phyloP scores from a whole-genome alignment of 2,797 vertebrate genomes.

The Phalanger gymnotis region DNA sequence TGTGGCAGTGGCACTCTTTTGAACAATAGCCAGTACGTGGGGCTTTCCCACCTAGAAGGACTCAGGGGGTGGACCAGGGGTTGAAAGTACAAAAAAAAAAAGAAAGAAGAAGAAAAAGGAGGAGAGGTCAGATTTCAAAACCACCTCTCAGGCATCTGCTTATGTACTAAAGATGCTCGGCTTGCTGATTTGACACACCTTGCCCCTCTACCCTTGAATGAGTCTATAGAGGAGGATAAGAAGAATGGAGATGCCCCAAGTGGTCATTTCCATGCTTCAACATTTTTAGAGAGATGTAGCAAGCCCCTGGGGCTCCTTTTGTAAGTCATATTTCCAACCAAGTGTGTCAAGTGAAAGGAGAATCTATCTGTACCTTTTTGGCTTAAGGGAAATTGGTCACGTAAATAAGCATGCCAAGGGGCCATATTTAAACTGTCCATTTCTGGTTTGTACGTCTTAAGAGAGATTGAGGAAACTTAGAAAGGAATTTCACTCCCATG shows the following conservation, averaged over 20 bases:
- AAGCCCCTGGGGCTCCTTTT: neutral
- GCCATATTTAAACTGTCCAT: conserved; percentile 22
- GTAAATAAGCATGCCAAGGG: neutral
- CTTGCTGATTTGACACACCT: neutral
- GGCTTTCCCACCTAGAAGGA: conserved; percentile 61
- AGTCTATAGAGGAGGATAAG: neutral
- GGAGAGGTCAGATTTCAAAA: neutral
- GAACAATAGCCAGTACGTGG: conserved; percentile 24
- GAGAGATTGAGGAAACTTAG: neutral
- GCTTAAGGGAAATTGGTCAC: neutral
- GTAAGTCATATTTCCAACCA: conserved; percentile 4
- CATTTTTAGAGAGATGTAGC: neutral
- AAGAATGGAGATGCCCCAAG: neutral
- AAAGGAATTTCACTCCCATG: neutral
- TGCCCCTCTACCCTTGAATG: neutral
- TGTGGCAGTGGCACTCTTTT: neutral
- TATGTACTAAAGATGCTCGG: neutral
- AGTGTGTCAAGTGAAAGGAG: neutral
- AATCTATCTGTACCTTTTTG: neutral
- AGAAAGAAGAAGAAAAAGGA: neutral
- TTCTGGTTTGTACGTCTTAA: neutral
- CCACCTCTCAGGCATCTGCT: neutral
- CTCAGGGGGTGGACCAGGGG: conserved; percentile 42
- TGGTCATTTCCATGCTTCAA: neutral
- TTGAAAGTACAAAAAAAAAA: neutral